Evolutionary conservation across 2,113 vertebrate species (phyloP), one percentile per base, ranked within the genome.

Genomic region (Leptocoma aspasia): DNA sequence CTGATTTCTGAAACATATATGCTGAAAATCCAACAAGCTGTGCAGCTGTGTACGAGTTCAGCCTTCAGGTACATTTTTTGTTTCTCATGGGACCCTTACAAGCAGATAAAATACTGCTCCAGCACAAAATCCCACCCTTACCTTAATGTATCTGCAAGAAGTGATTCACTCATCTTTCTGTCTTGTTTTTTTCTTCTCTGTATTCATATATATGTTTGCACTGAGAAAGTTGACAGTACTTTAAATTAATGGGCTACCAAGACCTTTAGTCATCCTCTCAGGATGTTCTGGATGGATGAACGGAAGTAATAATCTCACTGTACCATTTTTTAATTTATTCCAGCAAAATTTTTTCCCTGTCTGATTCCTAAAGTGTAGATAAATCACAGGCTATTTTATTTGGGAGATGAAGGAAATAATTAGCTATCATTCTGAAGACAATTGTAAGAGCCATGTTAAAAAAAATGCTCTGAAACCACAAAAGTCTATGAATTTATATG

Each of bases 221-320:
- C 22, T 6, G 24, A 84, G 37, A 72, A 83, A 89, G 28, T 59
- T 31, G 11, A 66, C 30, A 85, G 69, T 30, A 52, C 10, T 91
- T 94, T n/a, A 92, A 95, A 95, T 94, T 89, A 93, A 87, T 91
- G 53, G 37, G 13, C 27, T 79, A 76, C 66, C 53, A 56, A 94
- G 72, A 84, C 53, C 83, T 92, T 94, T 52, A 92, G 61, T 72
- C 72, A 82, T 61, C 73, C 61, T 78, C 72, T 95, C 69, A 81
- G 69, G 77, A 92, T 91, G 61, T 83, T 83, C 68, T 89, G 76
- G 60, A 59, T 71, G 69, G 72, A 70, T 91, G 44, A 89, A 64
- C 4, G 15, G 86, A 90, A 92, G 71, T 61, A 82, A 88, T 85
- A 73, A 59, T 54, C 50, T 73, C 68, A n/a, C 45, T 45, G 26